Conservation (phyloP, 2,113 vertebrate genomes). For the Melanocharis versteri region DNA sequence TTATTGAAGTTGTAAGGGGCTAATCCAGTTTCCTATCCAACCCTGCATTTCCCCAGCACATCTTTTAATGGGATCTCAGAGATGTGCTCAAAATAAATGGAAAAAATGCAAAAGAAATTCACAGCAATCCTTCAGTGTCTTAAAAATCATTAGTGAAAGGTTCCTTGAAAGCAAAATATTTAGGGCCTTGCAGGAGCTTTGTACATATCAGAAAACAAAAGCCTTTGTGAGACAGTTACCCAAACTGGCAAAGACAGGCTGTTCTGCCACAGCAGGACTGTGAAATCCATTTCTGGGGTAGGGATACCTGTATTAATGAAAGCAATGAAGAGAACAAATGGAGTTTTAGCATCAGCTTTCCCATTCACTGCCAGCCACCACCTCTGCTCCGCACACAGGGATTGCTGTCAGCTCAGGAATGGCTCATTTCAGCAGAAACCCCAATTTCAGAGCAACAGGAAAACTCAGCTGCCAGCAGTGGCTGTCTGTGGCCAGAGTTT, state of each 20-base stretch:
- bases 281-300: background rate
- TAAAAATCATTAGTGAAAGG: background rate
- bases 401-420: background rate
- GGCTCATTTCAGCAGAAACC: background rate
- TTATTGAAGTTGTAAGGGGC: background rate
- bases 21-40: background rate
- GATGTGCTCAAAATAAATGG: background rate
- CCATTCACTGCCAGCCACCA: background rate
- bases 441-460: background rate
- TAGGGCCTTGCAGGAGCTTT: background rate
- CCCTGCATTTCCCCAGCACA: background rate
- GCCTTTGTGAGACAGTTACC: background rate
- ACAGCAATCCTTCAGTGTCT: background rate
- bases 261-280: background rate
- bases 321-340: background rate
- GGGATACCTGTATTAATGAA: rapidly evolving
- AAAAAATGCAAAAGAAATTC: background rate
- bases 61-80: background rate
- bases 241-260: background rate
- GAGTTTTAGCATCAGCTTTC: background rate
- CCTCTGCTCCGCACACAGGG: background rate
- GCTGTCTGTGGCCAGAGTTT: background rate
- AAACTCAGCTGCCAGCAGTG: background rate
- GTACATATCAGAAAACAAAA: rapidly evolving
- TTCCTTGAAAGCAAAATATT: background rate